Evolutionary conservation across 1,140 invertebrate genomes (phyloP), one percentile per base, ranked within the genome.

Genomic region (Nixonia krombeini): DNA sequence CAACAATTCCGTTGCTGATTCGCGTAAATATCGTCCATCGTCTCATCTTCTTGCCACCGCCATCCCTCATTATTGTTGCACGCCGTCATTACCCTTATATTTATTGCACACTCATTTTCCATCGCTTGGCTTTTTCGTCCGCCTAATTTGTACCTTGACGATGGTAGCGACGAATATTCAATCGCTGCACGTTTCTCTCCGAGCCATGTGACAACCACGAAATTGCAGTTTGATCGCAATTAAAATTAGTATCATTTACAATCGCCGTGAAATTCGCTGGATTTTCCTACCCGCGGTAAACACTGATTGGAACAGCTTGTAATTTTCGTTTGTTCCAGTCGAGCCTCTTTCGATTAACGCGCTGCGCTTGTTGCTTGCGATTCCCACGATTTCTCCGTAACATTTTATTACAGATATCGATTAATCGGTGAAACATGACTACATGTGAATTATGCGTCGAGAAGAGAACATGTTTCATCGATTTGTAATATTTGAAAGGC

Each of bases 1-100:
- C 78, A 79, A 81, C 70, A 59, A 80, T 80, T 81, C 75, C 79
- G 80, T 79, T 73, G 71, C 74, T 72, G 76, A 80, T 82, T 77
- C 76, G 62, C 74, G 65, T 79, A 77, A 76, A 80, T 76, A 57
- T 58, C 65, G 65, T 45, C 52, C 33, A 40, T 62, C 57, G 57
- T 57, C 46, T 56, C 47, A 47, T 56, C 47, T 61, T 67, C 47
- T 67, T 61, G 57, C 57, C 57, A 65, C 62, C 35, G 62, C 55
- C 42, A 53, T 67, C 55, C 56, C 56, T 56, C 46, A 67, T 56
- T 59, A 59, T 55, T 50, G 63, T 59, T 66, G 53, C 55, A 41
- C 23, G 45, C 44, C 50, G 44, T 59, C 37, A 59, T 66, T 66
- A 59, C 31, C 44, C 29, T 44, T 40, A 56, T 66, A 2, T 66